A percentile compares a stretch with the other conserved stretches of the same genome.
Conservation (phyloP, 2,797 vertebrate genomes). For the Schizothorax lantsangensis region DNA sequence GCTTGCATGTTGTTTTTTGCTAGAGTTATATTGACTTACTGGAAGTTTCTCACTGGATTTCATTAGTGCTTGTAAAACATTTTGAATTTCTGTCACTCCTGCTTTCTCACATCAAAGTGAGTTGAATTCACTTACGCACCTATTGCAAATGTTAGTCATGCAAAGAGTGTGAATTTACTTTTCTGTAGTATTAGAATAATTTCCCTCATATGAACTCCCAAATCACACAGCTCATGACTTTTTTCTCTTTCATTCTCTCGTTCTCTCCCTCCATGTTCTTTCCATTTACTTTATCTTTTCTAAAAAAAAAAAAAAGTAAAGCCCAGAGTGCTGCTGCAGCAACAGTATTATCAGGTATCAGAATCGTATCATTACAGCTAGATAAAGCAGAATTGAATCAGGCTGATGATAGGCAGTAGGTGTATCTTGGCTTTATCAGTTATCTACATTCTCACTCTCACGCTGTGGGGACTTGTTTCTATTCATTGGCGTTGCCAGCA, state of each 20-base stretch:
- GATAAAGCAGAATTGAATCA: conserved; percentile 73
- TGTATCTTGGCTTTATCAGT: conserved; percentile 72
- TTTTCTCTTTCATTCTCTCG: not conserved
- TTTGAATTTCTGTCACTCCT: conserved; percentile 33
- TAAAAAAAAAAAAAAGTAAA: not conserved
- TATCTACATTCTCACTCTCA: conserved; percentile 67
- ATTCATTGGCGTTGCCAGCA: conserved; percentile 67
- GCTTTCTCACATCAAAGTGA: conserved; percentile 26
- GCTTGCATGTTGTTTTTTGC: conserved; percentile 22
- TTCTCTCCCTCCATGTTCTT: not conserved
- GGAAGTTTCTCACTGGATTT: conserved; percentile 39
- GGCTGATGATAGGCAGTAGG: conserved; percentile 72
- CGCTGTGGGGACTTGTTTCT: conserved; percentile 70
- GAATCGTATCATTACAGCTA: conserved; percentile 70
- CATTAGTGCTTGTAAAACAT: conserved; percentile 33
- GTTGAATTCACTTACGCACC: not conserved
- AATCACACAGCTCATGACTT: conserved; percentile 1
- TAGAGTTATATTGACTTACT: conserved; percentile 21
- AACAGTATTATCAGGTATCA: conserved; percentile 34
- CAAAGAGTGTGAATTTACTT: conserved; percentile 30
- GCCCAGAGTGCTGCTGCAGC: conserved; percentile 13
- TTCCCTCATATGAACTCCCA: conserved; percentile 11
- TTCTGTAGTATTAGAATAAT: conserved; percentile 2
- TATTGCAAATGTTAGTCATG: conserved; percentile 11
- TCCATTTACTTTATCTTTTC: conserved; percentile 16